Evolutionary conservation across 1,140 invertebrate species (phyloP).

Genomic region (Papilio dardanus): DNA sequence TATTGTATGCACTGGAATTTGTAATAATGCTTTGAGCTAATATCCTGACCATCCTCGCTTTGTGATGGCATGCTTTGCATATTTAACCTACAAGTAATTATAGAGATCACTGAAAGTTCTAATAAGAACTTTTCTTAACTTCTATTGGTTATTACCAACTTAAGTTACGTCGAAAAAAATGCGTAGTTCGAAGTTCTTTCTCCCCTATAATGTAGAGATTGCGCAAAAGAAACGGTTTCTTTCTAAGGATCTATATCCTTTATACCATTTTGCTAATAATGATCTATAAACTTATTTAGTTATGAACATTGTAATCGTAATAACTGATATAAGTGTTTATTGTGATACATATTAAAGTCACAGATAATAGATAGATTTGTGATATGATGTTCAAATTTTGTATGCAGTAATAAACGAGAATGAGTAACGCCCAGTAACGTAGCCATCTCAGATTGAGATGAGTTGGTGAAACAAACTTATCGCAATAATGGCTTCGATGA

Average conservation of each 20-base stretch:
- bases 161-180: no score
- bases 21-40: slow-evolving; percentile 30
- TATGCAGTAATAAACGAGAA: slow-evolving; percentile 45
- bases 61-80: slow-evolving; percentile 15
- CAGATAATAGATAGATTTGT: background rate
- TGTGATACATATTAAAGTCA: background rate
- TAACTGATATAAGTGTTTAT: background rate
- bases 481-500: slow-evolving; percentile 44
- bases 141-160: no score
- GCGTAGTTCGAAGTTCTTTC: no score
- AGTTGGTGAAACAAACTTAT: slow-evolving; percentile 42
- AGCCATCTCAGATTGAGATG: slow-evolving; percentile 32
- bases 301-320: background rate
- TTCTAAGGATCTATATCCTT: no score
- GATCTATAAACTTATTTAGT: no score
- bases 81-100: background rate
- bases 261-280: no score
- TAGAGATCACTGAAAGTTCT: background rate
- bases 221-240: no score
- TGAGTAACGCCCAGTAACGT: slow-evolving; percentile 37
- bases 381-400: background rate
- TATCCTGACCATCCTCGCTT: slow-evolving; percentile 18
- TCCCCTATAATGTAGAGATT: no score
- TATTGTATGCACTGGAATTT: slow-evolving; percentile 24
- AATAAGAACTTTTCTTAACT: no score